These are phyloP conservation scores for Notarius lentiginosus DNA, from an alignment of 2,113 vertebrate species.

Conservation along the genomic window DNA sequence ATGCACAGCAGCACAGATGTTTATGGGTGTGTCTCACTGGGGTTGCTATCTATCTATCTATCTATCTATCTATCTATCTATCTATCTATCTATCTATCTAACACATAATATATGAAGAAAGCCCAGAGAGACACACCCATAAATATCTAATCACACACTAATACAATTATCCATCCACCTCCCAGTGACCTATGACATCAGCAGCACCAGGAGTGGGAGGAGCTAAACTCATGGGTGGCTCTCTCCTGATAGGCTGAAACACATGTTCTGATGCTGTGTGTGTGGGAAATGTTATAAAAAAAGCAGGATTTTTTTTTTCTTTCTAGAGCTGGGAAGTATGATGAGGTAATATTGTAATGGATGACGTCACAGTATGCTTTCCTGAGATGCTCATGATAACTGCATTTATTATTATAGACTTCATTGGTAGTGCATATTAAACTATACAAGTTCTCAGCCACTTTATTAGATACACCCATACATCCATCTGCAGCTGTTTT, in stretches of 20 bases:
- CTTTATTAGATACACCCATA: too few relatives aligned
- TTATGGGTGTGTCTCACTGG: too few relatives aligned
- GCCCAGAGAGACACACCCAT: conserved; percentile 4
- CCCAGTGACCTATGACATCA: conserved; percentile 35
- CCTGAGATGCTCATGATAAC: not conserved
- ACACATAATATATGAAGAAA: not conserved
- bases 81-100: not conserved
- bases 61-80: not conserved
- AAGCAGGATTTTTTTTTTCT: not conserved
- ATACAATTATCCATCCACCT: not conserved
- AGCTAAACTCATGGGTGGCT: conserved; percentile 38
- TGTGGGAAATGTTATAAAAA: not conserved
- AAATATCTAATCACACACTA: conserved; percentile 17
- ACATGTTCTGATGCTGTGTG: conserved; percentile 69
- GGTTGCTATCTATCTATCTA: not conserved
- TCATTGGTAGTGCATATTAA: not conserved
- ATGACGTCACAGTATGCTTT: not conserved
- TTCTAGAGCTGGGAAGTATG: not conserved
- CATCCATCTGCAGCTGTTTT: too few relatives aligned
- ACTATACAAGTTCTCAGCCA: not conserved
- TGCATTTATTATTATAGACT: not conserved
- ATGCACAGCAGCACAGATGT: too few relatives aligned
- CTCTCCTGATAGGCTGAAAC: conserved; percentile 66
- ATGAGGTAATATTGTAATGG: not conserved
- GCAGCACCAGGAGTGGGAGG: conserved; percentile 67